Evolutionary conservation across 2,888 invertebrate genomes (phyloP).

Genomic region (Nomada hirtipes): DNA sequence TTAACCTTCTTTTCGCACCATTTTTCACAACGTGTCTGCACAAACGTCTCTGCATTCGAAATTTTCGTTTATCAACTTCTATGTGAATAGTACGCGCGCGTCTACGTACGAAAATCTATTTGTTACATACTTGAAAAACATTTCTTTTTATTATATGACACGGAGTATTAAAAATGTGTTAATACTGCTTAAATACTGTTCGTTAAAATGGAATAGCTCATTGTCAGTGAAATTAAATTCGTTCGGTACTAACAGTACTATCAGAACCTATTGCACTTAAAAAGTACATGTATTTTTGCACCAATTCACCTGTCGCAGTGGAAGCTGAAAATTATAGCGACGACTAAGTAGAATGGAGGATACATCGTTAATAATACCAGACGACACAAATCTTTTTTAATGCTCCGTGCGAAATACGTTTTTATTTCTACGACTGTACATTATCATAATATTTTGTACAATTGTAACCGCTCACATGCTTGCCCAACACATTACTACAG

Average conservation of each 20-base stretch:
- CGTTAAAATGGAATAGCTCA: too few species aligned
- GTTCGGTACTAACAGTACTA: too few species aligned
- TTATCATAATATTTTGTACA: constrained; percentile 26
- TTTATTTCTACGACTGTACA: neutral
- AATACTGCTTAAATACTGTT: neutral
- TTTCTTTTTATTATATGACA: neutral
- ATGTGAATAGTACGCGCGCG: too few species aligned
- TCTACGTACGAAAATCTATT: neutral
- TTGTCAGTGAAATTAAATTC: neutral
- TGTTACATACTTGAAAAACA: neutral
- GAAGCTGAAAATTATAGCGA: too few species aligned
- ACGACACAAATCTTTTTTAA: neutral
- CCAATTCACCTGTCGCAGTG: neutral
- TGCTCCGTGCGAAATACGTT: neutral
- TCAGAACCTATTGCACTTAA: too few species aligned
- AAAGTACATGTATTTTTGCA: neutral
- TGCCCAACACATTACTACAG: constrained; percentile 20
- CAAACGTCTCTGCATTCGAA: neutral
- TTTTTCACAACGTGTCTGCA: neutral
- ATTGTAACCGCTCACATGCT: constrained; percentile 29
- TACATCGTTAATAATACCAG: too few species aligned
- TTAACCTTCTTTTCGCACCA: neutral
- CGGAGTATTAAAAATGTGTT: constrained; percentile 13
- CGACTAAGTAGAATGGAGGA: too few species aligned
- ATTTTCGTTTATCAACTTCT: constrained; percentile 5